phyloP scores from a whole-genome alignment of 2,113 vertebrate genomes.

The Mixornis gularis region DNA sequence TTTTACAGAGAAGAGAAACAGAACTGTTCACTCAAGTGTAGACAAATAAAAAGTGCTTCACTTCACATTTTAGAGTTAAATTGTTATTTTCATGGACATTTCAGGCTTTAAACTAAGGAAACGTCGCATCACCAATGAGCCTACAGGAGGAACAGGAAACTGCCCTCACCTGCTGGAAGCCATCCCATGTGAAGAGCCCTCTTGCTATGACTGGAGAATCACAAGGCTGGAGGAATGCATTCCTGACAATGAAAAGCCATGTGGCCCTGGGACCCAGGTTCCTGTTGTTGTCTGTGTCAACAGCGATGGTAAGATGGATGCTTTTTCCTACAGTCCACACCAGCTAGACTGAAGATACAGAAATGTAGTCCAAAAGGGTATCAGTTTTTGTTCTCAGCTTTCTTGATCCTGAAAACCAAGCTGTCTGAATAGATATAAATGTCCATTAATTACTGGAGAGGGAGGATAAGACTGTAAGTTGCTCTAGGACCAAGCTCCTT shows the following conservation, averaged over 20 bases:
- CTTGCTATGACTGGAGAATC: slow-evolving; percentile 85
- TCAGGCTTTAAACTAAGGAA: slow-evolving; percentile 92
- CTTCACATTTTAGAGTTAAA: not conserved
- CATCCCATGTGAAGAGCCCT: slow-evolving; percentile 91
- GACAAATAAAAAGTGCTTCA: not conserved
- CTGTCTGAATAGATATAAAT: not conserved
- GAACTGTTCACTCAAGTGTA: not conserved
- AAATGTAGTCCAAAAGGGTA: not conserved
- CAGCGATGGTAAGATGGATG: slow-evolving; percentile 84
- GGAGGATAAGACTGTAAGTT: not conserved
- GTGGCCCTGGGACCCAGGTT: slow-evolving; percentile 83
- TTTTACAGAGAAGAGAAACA: not conserved
- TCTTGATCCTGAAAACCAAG: not conserved
- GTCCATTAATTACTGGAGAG: not conserved
- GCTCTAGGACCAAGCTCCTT: not conserved
- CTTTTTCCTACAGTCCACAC: not conserved
- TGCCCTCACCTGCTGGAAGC: slow-evolving; percentile 94
- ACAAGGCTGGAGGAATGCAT: slow-evolving; percentile 80
- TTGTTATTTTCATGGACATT: not conserved
- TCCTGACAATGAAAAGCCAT: slow-evolving; percentile 79
- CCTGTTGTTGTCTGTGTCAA: slow-evolving; percentile 81
- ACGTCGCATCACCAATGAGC: slow-evolving; percentile 82
- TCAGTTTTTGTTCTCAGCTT: not conserved
- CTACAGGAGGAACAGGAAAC: slow-evolving; percentile 81
- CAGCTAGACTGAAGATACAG: not conserved